Conservation (phyloP, 2,113 vertebrate species). For the Pangasianodon gigas region DNA sequence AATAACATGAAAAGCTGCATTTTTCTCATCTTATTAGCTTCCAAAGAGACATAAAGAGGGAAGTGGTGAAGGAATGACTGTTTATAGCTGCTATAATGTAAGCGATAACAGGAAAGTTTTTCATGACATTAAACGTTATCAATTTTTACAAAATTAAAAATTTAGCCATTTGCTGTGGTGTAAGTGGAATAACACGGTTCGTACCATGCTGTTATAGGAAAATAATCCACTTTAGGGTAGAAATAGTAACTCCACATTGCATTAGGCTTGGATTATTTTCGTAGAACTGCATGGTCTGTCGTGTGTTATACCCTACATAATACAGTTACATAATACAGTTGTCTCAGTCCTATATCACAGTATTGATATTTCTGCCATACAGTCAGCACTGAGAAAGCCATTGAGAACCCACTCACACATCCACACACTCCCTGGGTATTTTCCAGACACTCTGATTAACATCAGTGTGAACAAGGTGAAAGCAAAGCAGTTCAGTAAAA, state of each 20-base stretch:
- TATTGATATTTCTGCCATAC: not conserved
- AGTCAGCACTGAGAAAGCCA: not conserved
- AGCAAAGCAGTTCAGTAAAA: not conserved
- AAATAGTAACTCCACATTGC: not conserved
- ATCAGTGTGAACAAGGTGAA: not conserved
- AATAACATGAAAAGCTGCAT: no score
- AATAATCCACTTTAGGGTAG: not conserved
- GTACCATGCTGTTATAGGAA: not conserved
- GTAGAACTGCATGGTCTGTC: not conserved
- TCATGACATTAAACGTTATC: no score
- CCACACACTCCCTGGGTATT: conserved; percentile 21
- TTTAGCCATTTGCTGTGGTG: not conserved
- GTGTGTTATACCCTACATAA: not conserved
- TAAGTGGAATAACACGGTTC: not conserved
- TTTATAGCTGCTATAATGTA: not conserved
- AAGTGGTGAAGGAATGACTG: no score
- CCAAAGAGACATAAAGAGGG: no score
- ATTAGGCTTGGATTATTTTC: not conserved
- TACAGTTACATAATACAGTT: not conserved
- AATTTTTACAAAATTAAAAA: not conserved
- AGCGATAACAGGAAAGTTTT: not conserved
- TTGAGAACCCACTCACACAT: conserved; percentile 1
- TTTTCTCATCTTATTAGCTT: no score
- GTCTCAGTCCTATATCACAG: not conserved
- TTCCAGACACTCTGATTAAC: conserved; percentile 6